Conservation (phyloP, 53 echinoderm and acorn worm species). For the Zoroaster sp. region DNA sequence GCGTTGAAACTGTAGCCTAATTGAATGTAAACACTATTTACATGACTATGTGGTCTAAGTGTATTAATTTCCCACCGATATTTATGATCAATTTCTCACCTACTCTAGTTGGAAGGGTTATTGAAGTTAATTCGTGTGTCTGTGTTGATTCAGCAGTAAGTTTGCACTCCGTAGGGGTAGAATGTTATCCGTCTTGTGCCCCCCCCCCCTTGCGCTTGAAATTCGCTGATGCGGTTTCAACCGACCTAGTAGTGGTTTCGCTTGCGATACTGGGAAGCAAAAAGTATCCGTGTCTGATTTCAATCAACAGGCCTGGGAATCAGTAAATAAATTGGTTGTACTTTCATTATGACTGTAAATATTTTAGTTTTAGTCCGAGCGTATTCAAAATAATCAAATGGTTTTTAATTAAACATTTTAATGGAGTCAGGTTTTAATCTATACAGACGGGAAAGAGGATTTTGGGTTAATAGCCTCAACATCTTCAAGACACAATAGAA, state of each 20-base stretch:
- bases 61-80: not conserved
- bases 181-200: not conserved
- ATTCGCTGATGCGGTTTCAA: not conserved
- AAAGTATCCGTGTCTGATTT: not conserved
- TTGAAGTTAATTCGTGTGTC: conserved; percentile 4
- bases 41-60: not conserved
- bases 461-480: too few species aligned
- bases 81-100: not conserved
- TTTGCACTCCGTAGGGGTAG: not conserved
- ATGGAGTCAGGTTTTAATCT: too few species aligned
- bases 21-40: conserved; percentile 27
- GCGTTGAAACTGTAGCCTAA: conserved; percentile 38
- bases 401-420: too few species aligned
- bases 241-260: not conserved
- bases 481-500: too few species aligned
- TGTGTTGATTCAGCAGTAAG: conserved; percentile 20
- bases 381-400: too few species aligned
- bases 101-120: not conserved
- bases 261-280: not conserved
- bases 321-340: too few species aligned
- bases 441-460: too few species aligned
- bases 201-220: not conserved
- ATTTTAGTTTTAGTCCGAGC: too few species aligned
- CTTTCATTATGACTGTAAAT: too few species aligned
- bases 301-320: not conserved